These are phyloP conservation scores for Drosophila helvetica DNA, from an alignment of 2,888 invertebrate species.

Conservation along the genomic window DNA sequence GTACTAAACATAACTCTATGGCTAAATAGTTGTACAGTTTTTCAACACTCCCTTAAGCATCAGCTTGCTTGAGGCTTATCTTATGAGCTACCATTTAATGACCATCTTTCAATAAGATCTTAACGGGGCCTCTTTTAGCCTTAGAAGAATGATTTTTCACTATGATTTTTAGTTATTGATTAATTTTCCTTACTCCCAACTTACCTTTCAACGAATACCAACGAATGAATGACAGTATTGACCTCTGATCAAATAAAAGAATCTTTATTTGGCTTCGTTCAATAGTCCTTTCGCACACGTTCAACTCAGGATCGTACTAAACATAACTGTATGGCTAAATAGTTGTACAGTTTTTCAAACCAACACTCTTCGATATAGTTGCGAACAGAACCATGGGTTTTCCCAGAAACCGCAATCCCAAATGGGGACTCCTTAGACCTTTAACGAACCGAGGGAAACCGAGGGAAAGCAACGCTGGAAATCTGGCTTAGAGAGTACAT, in stretches of 20 bases:
- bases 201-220: not conserved
- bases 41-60: too few species aligned
- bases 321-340: constrained; percentile 56
- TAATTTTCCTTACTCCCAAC: too few species aligned
- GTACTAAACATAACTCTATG: too few species aligned
- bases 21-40: too few species aligned
- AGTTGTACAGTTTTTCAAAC: constrained; percentile 62
- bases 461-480: constrained; percentile 31
- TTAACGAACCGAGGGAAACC: constrained; percentile 38
- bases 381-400: constrained; percentile 39
- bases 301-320: constrained; percentile 55
- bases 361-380: constrained; percentile 43
- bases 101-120: too few species aligned
- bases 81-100: too few species aligned
- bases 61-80: too few species aligned
- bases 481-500: constrained; percentile 41
- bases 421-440: constrained; percentile 11
- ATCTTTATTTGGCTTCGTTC: constrained; percentile 61
- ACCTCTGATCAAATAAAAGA: constrained; percentile 46
- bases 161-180: too few species aligned
- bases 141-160: too few species aligned
- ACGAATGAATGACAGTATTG: not conserved
- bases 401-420: constrained; percentile 59
- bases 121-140: too few species aligned
- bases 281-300: constrained; percentile 41